Percentiles rank a stretch among this genome's conserved stretches.
phyloP scores from a whole-genome alignment of 1,140 invertebrate species.

The Temnothorax curvispinosus region DNA sequence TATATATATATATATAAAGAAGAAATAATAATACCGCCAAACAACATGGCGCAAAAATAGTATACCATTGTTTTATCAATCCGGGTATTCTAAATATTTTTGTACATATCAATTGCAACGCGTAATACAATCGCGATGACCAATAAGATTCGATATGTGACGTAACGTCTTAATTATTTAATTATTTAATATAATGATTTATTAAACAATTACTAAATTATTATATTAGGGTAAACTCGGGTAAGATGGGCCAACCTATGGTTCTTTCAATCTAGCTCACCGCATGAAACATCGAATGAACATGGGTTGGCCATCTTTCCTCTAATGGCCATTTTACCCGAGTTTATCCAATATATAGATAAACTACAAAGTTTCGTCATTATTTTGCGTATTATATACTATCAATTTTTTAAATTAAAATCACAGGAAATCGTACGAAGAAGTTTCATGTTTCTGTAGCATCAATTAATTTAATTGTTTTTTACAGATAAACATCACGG shows the following conservation, averaged over 20 bases:
- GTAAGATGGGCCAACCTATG: too few species aligned
- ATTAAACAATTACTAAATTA: too few species aligned
- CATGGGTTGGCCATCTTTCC: too few species aligned
- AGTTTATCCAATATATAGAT: neutral
- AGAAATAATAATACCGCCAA: constrained; percentile 39
- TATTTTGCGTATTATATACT: neutral
- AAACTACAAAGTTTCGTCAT: neutral
- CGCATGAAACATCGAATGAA: too few species aligned
- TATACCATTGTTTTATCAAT: neutral
- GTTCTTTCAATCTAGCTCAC: too few species aligned
- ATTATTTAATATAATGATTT: neutral
- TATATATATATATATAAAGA: constrained; percentile 8
- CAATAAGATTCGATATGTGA: neutral
- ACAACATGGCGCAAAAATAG: neutral
- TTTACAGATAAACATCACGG: neutral
- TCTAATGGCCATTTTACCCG: too few species aligned
- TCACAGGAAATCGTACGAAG: neutral
- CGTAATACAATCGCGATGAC: neutral
- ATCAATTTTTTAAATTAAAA: constrained; percentile 27
- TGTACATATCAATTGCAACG: neutral
- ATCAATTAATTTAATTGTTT: constrained; percentile 27
- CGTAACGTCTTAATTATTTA: neutral
- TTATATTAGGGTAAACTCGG: too few species aligned
- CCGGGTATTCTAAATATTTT: constrained; percentile 15
- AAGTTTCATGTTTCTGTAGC: constrained; percentile 2